Percentiles rank a stretch among this genome's conserved stretches.
phyloP scores from a whole-genome alignment of 2,797 vertebrate species.

The Rhincodon typus region DNA sequence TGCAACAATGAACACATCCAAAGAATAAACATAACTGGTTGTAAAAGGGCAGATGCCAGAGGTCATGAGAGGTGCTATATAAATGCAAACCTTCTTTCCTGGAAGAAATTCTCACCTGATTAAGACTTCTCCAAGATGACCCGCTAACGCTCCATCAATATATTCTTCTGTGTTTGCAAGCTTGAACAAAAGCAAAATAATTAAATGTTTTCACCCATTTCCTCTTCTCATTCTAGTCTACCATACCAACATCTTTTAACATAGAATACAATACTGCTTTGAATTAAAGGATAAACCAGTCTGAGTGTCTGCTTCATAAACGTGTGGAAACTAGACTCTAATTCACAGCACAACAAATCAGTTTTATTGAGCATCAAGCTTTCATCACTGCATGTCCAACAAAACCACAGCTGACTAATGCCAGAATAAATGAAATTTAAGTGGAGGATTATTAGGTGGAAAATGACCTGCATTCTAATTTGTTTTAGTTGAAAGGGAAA shows the following conservation, averaged over 20 bases:
- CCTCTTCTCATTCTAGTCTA: not conserved
- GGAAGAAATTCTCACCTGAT: constrained; percentile 68
- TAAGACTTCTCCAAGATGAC: constrained; percentile 92
- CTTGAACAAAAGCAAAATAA: constrained; percentile 51
- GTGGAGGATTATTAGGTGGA: not conserved
- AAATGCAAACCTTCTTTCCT: not conserved
- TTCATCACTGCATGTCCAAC: not conserved
- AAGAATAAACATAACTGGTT: not conserved
- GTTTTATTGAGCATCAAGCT: not conserved
- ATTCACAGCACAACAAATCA: not conserved
- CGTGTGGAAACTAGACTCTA: too few relatives aligned
- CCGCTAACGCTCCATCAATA: constrained; percentile 87
- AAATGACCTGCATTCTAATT: not conserved
- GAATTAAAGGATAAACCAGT: not conserved
- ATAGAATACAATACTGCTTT: not conserved
- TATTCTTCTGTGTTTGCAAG: constrained; percentile 97
- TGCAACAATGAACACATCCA: not conserved
- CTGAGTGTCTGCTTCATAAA: too few relatives aligned
- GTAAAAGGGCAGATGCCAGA: not conserved
- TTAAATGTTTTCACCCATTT: not conserved
- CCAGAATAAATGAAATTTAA: not conserved
- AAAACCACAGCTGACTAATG: not conserved
- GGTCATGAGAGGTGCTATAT: not conserved
- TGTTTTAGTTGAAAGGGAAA: not conserved
- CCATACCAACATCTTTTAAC: not conserved